A percentile compares a stretch with the other conserved stretches of the same genome.
These are phyloP conservation scores for Baccha elongata DNA, from an alignment of 2,888 invertebrate species.

Conservation along the genomic window DNA sequence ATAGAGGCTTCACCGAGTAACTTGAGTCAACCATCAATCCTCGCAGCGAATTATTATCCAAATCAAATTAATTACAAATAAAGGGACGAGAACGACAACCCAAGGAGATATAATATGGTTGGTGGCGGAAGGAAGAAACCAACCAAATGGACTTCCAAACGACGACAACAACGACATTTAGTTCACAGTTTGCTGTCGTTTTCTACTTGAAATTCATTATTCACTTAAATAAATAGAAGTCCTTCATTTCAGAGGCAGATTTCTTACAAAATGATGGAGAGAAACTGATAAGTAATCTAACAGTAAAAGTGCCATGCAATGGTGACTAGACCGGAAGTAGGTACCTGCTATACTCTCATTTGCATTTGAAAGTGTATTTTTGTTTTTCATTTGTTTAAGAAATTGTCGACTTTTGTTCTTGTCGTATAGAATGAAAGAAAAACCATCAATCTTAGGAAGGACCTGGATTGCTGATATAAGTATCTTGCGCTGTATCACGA, in stretches of 20 bases:
- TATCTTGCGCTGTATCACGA: no score
- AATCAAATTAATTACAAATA: slow-evolving; percentile 69
- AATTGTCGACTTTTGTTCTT: slow-evolving; percentile 58
- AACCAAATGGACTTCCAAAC: background rate
- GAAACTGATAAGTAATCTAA: slow-evolving; percentile 36
- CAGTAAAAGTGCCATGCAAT: slow-evolving; percentile 57
- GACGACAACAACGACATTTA: slow-evolving; percentile 45
- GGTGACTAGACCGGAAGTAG: slow-evolving; percentile 69
- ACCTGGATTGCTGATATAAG: slow-evolving; percentile 37
- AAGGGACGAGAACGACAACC: slow-evolving; percentile 6
- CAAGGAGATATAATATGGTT: background rate
- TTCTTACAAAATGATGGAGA: slow-evolving; percentile 38
- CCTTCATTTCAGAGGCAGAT: slow-evolving; percentile 39
- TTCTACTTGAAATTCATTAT: slow-evolving; percentile 69
- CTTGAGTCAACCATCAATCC: slow-evolving; percentile 70
- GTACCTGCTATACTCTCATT: slow-evolving; percentile 62
- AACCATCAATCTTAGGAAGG: slow-evolving; percentile 55
- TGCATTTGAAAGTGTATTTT: slow-evolving; percentile 53
- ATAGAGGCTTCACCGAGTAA: slow-evolving; percentile 51
- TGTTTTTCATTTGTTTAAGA: slow-evolving; percentile 10
- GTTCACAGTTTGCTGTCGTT: slow-evolving; percentile 60
- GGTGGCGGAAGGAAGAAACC: background rate
- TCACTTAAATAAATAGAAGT: slow-evolving; percentile 70
- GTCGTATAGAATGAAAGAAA: background rate
- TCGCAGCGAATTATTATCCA: slow-evolving; percentile 70